Evolutionary conservation across 2,797 vertebrate species (phyloP), one percentile per base, ranked within the genome.

Genomic region (Aplochiton taeniatus): DNA sequence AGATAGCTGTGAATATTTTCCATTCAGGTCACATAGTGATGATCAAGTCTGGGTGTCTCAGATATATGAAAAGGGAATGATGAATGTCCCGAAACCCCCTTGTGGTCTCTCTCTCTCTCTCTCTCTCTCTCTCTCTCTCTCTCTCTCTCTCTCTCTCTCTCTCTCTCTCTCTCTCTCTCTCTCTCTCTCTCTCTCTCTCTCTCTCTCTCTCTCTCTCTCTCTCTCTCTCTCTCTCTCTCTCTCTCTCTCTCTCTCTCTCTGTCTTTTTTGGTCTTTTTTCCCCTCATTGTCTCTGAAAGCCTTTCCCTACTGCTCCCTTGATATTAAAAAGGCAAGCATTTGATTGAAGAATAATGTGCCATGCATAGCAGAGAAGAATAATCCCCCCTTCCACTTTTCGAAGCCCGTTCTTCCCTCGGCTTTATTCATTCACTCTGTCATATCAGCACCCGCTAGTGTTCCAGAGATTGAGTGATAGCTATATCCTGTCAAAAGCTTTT

Each of bases 401-500:
- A 77, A 72, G 60, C 70, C 58, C 70, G 80, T 88, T 83, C 76
- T 82, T 85, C 68, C 68, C 61, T 60, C 49, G 20, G 76, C 80
- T 87, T 84, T 74, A 80, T 82, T 76, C 74, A 79, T 75, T 77
- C 73, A 74, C 83, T 77, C 76, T 17, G 71, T 90, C 85, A 87
- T 90, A 88, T 90, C 73, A 85, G 73, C 65, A 17, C 2, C 6
- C 3, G 31, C 31, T 31, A 17, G 52, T 63, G 61, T 74, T 17
- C 9, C n/a, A 48, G 68, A 89, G 86, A 89, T 85, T 83, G 77
- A 84, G 83, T 47, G 77, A 84, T 57, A 67, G 74, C 64, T 75
- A 77, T 79, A 79, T 87, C 85, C 79, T 81, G 83, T 86, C 86
- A 88, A 88, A 74, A 85, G 86, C 70, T 73, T 76, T 85, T 88